These are phyloP conservation scores for Elegia similella DNA, from an alignment of 2,888 invertebrate species.

Conservation along the genomic window DNA sequence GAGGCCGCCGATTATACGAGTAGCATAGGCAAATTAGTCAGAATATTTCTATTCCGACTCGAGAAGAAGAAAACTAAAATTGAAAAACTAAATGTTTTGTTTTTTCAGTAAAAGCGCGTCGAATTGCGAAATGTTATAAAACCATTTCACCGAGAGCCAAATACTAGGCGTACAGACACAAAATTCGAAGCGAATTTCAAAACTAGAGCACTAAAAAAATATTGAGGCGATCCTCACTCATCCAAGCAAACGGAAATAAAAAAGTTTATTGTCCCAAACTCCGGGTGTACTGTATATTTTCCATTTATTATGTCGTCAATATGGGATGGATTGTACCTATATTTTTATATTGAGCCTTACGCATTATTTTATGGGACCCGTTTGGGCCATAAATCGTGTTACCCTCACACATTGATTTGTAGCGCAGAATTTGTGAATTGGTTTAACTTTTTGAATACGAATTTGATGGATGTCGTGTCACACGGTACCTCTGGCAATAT, in stretches of 20 bases:
- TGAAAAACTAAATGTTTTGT: no score
- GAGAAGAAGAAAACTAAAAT: no score
- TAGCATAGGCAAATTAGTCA: no score
- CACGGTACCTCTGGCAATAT: not conserved
- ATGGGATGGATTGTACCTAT: slow-evolving; percentile 26
- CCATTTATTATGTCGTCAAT: slow-evolving; percentile 29
- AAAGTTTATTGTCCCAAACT: slow-evolving; percentile 19
- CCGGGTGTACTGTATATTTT: slow-evolving; percentile 23
- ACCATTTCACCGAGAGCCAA: not conserved
- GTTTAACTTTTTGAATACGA: slow-evolving; percentile 3
- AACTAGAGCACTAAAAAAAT: not conserved
- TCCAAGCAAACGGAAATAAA: slow-evolving; percentile 11
- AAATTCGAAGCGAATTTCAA: not conserved
- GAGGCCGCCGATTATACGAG: no score
- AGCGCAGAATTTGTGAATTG: slow-evolving; percentile 9
- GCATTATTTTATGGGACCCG: slow-evolving; percentile 29
- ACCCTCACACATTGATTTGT: slow-evolving; percentile 27
- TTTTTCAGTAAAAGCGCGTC: not conserved
- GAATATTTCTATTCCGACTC: no score
- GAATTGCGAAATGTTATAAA: not conserved
- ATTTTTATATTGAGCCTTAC: slow-evolving; percentile 28
- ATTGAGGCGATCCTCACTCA: not conserved
- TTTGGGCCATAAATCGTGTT: slow-evolving; percentile 25
- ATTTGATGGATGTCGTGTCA: not conserved
- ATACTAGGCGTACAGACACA: not conserved